Conservation (phyloP, 2,113 vertebrate species). For the Octodon degus region DNA sequence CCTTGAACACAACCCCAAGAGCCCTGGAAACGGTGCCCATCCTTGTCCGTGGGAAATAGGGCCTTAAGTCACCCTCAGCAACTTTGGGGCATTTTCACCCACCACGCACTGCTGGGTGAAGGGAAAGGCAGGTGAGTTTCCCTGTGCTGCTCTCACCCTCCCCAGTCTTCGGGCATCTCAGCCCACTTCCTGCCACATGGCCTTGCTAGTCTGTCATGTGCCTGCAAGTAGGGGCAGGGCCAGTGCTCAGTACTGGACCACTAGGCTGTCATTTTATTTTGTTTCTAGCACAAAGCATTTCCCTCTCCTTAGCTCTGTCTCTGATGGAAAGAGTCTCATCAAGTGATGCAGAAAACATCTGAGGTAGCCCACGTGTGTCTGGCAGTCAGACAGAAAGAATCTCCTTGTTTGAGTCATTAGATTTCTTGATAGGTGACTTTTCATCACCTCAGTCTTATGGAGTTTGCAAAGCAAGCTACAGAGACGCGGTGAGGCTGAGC, state of each 20-base stretch:
- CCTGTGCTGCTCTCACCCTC: too few species aligned
- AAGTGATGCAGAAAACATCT: neutral
- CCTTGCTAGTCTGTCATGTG: too few species aligned
- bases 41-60: neutral
- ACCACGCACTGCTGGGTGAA: neutral
- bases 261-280: neutral
- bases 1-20: too few species aligned
- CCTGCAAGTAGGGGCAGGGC: neutral
- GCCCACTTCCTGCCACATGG: accelerated
- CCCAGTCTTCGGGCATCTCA: accelerated
- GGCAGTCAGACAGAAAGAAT: neutral
- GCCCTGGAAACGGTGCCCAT: neutral
- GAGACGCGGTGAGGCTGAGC: neutral
- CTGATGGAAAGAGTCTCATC: too few species aligned
- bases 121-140: neutral
- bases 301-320: neutral
- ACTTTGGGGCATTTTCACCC: neutral
- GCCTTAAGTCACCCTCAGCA: accelerated
- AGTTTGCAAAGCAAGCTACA: neutral
- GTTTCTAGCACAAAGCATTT: neutral
- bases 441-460: neutral
- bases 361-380: neutral
- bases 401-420: accelerated
- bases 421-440: neutral
- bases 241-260: neutral